These are phyloP conservation scores for Buphagus erythrorhynchus DNA, from an alignment of 2,797 vertebrate species.

Conservation along the genomic window DNA sequence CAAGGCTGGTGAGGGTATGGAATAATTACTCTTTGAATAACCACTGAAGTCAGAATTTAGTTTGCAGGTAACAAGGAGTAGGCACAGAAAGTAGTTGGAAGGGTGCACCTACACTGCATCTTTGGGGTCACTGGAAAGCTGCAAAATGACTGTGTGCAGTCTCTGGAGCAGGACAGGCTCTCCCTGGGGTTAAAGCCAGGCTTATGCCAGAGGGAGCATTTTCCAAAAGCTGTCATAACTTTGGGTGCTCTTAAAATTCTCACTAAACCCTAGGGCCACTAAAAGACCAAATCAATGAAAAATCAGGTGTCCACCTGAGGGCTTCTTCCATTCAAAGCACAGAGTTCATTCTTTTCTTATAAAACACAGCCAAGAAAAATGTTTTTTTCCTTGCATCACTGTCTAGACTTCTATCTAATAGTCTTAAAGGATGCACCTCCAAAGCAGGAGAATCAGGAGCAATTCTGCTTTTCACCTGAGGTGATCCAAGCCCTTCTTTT, in stretches of 20 bases:
- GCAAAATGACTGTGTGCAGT: rapidly evolving
- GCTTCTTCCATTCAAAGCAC: neutral
- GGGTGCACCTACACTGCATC: neutral
- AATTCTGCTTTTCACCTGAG: neutral
- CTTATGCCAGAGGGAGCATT: neutral
- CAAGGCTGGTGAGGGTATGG: neutral
- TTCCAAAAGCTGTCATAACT: neutral
- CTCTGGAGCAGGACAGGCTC: neutral
- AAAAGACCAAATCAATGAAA: neutral
- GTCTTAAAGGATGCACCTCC: neutral
- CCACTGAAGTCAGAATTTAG: neutral
- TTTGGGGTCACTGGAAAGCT: neutral
- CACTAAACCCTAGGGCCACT: neutral
- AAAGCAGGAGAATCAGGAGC: neutral
- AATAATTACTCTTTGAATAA: neutral
- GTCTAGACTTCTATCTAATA: neutral
- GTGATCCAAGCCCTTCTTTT: neutral
- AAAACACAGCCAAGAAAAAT: neutral
- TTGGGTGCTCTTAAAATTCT: neutral
- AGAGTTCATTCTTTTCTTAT: neutral
- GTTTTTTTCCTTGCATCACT: neutral
- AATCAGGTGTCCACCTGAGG: neutral
- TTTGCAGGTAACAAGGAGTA: neutral
- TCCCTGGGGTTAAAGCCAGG: neutral
- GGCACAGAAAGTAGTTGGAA: neutral